These are phyloP conservation scores for Ptilodon capucinus DNA, from an alignment of 2,888 invertebrate genomes.

Conservation along the genomic window DNA sequence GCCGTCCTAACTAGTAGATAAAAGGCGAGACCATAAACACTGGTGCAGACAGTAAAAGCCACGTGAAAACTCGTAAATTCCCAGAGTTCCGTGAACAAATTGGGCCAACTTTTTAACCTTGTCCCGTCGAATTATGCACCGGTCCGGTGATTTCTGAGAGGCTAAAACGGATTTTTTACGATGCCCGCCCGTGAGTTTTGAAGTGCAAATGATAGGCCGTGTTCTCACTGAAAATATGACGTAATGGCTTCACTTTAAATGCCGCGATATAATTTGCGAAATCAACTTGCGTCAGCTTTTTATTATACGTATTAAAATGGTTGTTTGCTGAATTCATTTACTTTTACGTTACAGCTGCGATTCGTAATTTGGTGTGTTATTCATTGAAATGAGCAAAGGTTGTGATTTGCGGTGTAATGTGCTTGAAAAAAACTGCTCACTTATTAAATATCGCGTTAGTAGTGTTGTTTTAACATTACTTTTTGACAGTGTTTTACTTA, in stretches of 20 bases:
- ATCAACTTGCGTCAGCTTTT: constrained; percentile 23
- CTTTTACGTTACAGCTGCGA: too few relatives aligned
- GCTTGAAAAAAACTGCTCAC: too few relatives aligned
- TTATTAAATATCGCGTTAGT: too few relatives aligned
- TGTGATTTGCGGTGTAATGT: too few relatives aligned
- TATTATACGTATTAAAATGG: too few relatives aligned
- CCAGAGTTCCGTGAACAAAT: constrained; percentile 43
- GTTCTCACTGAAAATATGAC: constrained; percentile 22
- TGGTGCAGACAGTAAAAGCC: constrained; percentile 8
- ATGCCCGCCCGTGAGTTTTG: constrained; percentile 34
- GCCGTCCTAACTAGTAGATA: constrained; percentile 13
- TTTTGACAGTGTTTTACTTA: too few relatives aligned
- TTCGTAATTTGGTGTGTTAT: too few relatives aligned
- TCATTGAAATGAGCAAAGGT: too few relatives aligned
- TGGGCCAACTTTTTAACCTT: constrained; percentile 55
- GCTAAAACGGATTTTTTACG: constrained; percentile 40
- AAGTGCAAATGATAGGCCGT: constrained; percentile 30
- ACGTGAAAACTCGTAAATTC: constrained; percentile 34
- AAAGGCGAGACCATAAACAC: constrained; percentile 17
- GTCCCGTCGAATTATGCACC: constrained; percentile 52
- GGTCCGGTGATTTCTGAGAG: constrained; percentile 35
- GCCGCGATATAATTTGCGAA: constrained; percentile 22
- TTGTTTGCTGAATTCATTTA: background rate
- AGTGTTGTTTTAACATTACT: too few relatives aligned
- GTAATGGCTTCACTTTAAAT: constrained; percentile 24